Conservation (phyloP, 2,113 vertebrate species). For the Corynorhinus townsendii region DNA sequence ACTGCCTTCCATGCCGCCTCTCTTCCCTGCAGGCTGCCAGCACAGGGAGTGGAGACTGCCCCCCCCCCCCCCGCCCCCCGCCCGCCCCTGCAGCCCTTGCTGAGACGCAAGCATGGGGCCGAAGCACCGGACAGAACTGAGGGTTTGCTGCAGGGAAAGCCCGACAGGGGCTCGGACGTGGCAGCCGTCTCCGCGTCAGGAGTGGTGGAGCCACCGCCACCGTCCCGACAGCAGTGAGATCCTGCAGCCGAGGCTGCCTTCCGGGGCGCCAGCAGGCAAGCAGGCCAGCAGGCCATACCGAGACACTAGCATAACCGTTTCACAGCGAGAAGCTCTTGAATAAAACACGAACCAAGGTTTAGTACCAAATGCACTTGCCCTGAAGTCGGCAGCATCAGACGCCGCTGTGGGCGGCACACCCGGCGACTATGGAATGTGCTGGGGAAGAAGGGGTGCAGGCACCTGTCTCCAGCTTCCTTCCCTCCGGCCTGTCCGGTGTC, state of each 20-base stretch:
- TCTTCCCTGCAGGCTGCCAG: not conserved
- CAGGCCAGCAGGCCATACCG: too few relatives aligned
- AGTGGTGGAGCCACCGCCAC: too few relatives aligned
- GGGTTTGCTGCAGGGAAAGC: not conserved
- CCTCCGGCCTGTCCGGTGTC: not conserved
- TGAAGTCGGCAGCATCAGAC: not conserved
- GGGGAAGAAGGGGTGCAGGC: fast-evolving
- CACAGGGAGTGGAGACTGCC: fast-evolving
- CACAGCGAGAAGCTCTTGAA: not conserved
- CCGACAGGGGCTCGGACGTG: too few relatives aligned
- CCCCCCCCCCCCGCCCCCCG: too few relatives aligned
- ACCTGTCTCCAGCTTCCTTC: not conserved
- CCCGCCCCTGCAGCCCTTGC: too few relatives aligned
- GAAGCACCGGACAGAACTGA: not conserved
- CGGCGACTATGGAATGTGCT: fast-evolving
- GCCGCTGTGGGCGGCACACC: fast-evolving
- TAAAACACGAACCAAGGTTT: not conserved
- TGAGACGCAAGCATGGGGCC: not conserved
- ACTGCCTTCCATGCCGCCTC: not conserved
- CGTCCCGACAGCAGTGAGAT: too few relatives aligned
- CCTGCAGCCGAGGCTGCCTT: too few relatives aligned
- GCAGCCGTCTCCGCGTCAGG: too few relatives aligned
- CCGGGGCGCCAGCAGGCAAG: too few relatives aligned
- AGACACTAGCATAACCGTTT: not conserved
- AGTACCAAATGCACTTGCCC: not conserved